A percentile compares a stretch with the other conserved stretches of the same genome.
Evolutionary conservation across 2,797 vertebrate species (phyloP).

Genomic region (Danio aesculapii): DNA sequence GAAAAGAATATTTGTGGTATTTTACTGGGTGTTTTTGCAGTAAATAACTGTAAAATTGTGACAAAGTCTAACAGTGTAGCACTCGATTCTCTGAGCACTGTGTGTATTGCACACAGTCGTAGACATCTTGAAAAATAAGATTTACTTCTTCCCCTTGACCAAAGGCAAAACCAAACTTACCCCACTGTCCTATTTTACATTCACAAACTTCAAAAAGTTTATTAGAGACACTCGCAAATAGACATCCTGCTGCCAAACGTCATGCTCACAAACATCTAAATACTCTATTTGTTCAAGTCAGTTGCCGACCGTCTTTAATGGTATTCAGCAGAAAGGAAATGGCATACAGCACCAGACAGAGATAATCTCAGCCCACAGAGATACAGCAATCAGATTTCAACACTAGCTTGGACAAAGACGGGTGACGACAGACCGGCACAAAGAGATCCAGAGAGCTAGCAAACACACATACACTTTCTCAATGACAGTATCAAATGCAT

Average conservation of each 20-base stretch:
- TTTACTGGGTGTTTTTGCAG: too few species aligned
- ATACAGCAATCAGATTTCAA: conserved; percentile 44
- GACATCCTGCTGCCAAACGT: conserved; percentile 1
- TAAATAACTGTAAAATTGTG: too few species aligned
- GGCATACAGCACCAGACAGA: conserved; percentile 43
- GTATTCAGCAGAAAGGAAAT: conserved; percentile 25
- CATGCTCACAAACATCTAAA: conserved; percentile 21
- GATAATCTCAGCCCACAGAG: conserved; percentile 57
- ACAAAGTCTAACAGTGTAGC: too few species aligned
- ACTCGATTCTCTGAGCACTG: too few species aligned
- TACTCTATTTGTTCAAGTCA: conserved; percentile 14
- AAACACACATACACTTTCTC: not conserved
- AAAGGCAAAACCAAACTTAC: conserved; percentile 17
- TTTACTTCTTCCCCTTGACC: conserved; percentile 24
- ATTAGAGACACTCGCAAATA: conserved; percentile 19
- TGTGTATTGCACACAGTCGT: too few species aligned
- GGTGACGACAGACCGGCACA: conserved; percentile 41
- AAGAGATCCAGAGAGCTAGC: conserved; percentile 33
- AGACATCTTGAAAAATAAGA: conserved; percentile 6
- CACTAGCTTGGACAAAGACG: conserved; percentile 31
- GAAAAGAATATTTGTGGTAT: too few species aligned
- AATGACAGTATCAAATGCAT: conserved; percentile 2
- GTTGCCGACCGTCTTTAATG: conserved; percentile 3
- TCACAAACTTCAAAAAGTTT: conserved; percentile 26
- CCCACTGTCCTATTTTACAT: conserved; percentile 2